phyloP scores from a whole-genome alignment of 2,888 invertebrate species.

The Geotrupes spiniger region DNA sequence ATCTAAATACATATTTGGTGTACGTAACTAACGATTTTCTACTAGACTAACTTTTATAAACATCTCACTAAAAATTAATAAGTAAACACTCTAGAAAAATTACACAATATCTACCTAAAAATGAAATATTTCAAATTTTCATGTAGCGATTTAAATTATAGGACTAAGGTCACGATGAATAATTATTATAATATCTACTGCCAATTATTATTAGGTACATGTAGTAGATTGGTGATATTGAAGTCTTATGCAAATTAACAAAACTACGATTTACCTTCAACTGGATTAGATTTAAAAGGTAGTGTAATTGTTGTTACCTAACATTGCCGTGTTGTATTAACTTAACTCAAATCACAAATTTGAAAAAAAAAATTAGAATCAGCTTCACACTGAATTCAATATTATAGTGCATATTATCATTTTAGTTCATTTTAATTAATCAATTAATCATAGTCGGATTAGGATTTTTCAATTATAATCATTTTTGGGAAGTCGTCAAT shows the following conservation, averaged over 20 bases:
- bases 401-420: not conserved
- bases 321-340: conserved; percentile 30
- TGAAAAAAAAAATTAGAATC: conserved; percentile 3
- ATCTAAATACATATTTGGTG: too few species aligned
- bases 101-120: too few species aligned
- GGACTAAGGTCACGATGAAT: not conserved
- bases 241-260: conserved; percentile 49
- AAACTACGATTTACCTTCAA: conserved; percentile 30
- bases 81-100: too few species aligned
- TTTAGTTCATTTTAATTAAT: too few species aligned
- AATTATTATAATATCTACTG: conserved; percentile 45
- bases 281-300: conserved; percentile 30
- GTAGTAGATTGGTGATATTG: conserved; percentile 51
- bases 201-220: conserved; percentile 42
- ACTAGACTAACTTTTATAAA: conserved; percentile 2
- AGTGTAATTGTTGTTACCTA: conserved; percentile 31
- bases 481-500: not conserved
- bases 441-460: not conserved
- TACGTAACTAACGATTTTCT: not conserved
- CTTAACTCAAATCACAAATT: not conserved
- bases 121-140: conserved; percentile 1
- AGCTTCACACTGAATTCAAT: too few species aligned
- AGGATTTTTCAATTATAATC: not conserved
- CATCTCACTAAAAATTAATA: too few species aligned
- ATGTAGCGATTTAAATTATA: not conserved